phyloP scores from a whole-genome alignment of 1,140 invertebrate genomes.

The Cotesia chilonis region DNA sequence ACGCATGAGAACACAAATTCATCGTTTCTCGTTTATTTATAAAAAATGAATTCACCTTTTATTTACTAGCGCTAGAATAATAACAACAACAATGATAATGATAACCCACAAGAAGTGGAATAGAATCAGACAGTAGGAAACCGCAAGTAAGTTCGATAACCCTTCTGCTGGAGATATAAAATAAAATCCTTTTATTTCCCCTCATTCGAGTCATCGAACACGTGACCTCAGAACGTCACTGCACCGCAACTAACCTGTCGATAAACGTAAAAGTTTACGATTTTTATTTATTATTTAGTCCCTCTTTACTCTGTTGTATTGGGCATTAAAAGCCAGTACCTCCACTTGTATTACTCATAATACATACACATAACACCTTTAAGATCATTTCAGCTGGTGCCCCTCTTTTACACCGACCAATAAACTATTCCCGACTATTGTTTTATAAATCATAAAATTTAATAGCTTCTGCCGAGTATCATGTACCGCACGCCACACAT shows the following conservation, averaged over 20 bases:
- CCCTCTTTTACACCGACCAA: conserved; percentile 33
- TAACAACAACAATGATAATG: too few relatives aligned
- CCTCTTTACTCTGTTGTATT: background rate
- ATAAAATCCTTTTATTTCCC: conserved; percentile 24
- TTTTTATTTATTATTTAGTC: conserved; percentile 15
- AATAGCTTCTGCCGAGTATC: conserved; percentile 42
- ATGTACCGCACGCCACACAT: conserved; percentile 17
- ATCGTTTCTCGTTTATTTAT: too few relatives aligned
- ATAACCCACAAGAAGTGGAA: conserved; percentile 7
- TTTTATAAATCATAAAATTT: conserved; percentile 48
- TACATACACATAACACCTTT: too few relatives aligned
- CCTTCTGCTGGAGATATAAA: background rate
- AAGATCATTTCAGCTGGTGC: background rate
- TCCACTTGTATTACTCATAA: too few relatives aligned
- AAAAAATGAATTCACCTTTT: too few relatives aligned
- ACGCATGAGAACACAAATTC: too few relatives aligned
- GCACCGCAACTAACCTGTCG: conserved; percentile 24
- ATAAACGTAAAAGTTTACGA: conserved; percentile 11
- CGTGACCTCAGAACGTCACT: conserved; percentile 33
- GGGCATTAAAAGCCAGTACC: background rate
- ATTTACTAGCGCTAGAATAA: too few relatives aligned
- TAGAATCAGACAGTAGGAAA: conserved; percentile 28
- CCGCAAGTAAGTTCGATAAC: conserved; percentile 36
- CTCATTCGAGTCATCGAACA: conserved; percentile 29
- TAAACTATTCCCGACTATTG: conserved; percentile 45